phyloP scores from a whole-genome alignment of 2,888 invertebrate species.

The Microchrysa polita region DNA sequence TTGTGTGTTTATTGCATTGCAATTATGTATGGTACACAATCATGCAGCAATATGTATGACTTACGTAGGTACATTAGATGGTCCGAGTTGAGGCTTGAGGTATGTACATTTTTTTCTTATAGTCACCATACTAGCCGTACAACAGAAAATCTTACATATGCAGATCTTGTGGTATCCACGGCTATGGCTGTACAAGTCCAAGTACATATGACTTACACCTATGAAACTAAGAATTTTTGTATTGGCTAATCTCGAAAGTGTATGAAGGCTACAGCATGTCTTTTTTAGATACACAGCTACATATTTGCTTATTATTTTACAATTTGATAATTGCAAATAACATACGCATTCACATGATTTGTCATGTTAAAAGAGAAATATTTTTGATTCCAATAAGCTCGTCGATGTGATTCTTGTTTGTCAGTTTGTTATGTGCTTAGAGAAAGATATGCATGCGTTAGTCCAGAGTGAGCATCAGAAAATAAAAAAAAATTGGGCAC shows the following conservation, averaged over 20 bases:
- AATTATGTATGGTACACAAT: neutral
- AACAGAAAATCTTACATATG: neutral
- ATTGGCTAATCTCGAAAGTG: slow-evolving; percentile 42
- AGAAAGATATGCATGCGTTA: no score
- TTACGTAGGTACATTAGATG: no score
- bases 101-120: no score
- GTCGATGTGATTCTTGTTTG: slow-evolving; percentile 18
- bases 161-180: neutral
- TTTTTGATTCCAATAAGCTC: slow-evolving; percentile 27
- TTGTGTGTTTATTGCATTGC: slow-evolving; percentile 26
- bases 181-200: neutral
- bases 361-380: no score
- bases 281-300: neutral
- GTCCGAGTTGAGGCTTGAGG: no score
- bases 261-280: slow-evolving; percentile 32
- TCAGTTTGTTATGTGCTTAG: no score
- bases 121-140: neutral
- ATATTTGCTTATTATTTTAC: slow-evolving; percentile 15
- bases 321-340: slow-evolving; percentile 7
- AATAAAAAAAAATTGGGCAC: no score
- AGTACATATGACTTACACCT: no score
- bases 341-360: slow-evolving; percentile 25
- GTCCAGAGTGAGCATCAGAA: no score
- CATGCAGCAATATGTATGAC: no score
- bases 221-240: slow-evolving; percentile 20